Percentiles rank a stretch among this genome's conserved stretches.
Evolutionary conservation across 92 coral and sea anemone species (phyloP).

Genomic region (Pocillopora grandis): DNA sequence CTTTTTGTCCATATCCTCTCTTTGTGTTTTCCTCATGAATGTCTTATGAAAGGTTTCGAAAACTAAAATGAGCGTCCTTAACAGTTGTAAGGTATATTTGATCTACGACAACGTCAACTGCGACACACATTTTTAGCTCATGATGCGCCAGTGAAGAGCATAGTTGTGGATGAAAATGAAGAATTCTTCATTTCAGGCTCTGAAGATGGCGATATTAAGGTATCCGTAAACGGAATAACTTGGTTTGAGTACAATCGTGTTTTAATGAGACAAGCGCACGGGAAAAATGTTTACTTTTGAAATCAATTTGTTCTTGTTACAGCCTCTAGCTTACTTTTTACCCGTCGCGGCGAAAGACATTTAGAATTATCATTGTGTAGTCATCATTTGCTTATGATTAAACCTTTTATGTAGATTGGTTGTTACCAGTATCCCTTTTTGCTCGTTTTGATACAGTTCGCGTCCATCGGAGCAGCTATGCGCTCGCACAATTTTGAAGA

Average conservation of each 20-base stretch:
- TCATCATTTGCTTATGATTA: too few species aligned
- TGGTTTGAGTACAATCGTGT: not conserved
- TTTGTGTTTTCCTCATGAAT: too few species aligned
- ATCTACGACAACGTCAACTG: constrained; percentile 84
- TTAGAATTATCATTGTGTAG: too few species aligned
- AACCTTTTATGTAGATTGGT: too few species aligned
- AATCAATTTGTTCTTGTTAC: not conserved
- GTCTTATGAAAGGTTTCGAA: not conserved
- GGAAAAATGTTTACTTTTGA: not conserved
- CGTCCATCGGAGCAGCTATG: too few species aligned
- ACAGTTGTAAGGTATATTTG: constrained; percentile 81
- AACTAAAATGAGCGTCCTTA: constrained; percentile 45
- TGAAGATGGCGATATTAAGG: constrained; percentile 98
- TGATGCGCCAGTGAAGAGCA: constrained; percentile 96
- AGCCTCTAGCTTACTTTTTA: too few species aligned
- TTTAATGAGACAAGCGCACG: not conserved
- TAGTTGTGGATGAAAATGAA: constrained; percentile 89
- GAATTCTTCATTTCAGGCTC: constrained; percentile 96
- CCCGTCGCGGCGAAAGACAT: too few species aligned
- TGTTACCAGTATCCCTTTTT: too few species aligned
- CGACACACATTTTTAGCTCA: constrained; percentile 98
- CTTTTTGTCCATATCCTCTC: too few species aligned
- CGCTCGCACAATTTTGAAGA: too few species aligned
- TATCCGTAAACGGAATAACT: constrained; percentile 5
- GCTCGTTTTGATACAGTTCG: too few species aligned